phyloP scores from a whole-genome alignment of 2,797 vertebrate genomes.

The Gallinago stenura region DNA sequence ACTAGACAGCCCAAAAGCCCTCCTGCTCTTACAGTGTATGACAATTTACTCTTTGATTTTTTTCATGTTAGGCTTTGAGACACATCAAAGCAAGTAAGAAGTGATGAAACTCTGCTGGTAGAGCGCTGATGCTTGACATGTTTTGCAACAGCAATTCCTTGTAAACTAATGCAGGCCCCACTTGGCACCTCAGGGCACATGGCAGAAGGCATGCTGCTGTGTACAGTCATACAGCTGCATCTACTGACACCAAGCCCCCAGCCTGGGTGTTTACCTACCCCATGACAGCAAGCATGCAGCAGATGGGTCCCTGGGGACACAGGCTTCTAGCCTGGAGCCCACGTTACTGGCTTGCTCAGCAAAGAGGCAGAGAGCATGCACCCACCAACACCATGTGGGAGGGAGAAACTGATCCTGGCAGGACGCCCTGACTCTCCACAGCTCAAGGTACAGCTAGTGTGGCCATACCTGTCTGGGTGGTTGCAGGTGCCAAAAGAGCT shows the following conservation, averaged over 20 bases:
- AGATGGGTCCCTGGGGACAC: neutral
- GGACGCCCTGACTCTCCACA: neutral
- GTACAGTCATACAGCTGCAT: neutral
- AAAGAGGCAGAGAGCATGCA: accelerated
- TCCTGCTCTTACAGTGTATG: neutral
- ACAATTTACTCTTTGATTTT: neutral
- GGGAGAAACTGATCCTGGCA: neutral
- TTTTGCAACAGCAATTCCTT: neutral
- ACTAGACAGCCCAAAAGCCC: neutral
- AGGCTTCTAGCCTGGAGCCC: neutral
- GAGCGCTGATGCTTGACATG: accelerated
- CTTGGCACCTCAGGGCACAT: neutral
- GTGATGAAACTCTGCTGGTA: neutral
- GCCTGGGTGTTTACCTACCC: too few species aligned
- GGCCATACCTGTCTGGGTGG: neutral
- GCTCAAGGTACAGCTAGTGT: accelerated
- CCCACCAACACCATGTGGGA: too few species aligned
- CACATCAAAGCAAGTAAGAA: neutral
- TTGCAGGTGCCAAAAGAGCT: neutral
- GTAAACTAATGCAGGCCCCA: neutral
- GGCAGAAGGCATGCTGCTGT: neutral
- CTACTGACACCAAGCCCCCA: neutral
- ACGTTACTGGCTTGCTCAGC: neutral
- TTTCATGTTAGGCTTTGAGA: neutral
- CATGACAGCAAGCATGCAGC: neutral